phyloP scores from a whole-genome alignment of 2,113 vertebrate species.

The human region DNA sequence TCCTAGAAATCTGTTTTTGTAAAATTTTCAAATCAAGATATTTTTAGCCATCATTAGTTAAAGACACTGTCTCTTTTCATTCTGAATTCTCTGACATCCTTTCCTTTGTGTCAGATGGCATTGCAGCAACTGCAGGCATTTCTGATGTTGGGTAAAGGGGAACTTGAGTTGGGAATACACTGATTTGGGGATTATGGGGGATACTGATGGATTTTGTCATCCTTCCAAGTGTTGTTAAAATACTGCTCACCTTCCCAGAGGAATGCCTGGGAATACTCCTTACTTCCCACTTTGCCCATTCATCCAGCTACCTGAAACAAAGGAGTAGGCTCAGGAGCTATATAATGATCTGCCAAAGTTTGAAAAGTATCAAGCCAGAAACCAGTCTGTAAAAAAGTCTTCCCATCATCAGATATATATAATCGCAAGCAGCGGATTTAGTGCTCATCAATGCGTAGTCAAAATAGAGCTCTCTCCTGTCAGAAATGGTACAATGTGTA shows the following conservation, averaged over 20 bases:
- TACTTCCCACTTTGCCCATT: neutral
- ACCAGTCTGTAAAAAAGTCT: neutral
- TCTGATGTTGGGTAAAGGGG: neutral
- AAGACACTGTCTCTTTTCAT: neutral
- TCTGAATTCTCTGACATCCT: neutral
- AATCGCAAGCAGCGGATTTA: conserved; percentile 19
- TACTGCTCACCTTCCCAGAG: neutral
- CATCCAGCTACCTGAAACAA: neutral
- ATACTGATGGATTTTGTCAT: neutral
- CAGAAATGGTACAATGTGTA: neutral
- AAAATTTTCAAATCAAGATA: neutral
- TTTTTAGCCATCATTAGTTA: neutral
- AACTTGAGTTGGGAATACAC: neutral
- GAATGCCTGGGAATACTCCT: neutral
- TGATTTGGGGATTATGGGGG: neutral
- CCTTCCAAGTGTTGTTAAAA: neutral
- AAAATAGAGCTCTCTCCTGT: conserved; percentile 44
- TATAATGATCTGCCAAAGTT: neutral
- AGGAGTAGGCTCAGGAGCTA: neutral
- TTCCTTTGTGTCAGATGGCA: neutral
- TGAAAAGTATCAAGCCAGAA: conserved; percentile 34
- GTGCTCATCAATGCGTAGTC: neutral
- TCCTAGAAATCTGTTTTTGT: neutral
- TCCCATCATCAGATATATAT: neutral
- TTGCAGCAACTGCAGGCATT: neutral